Base-by-base conservation (phyloP, 92 coral and sea anemone species). In the Porites lobata region DNA sequence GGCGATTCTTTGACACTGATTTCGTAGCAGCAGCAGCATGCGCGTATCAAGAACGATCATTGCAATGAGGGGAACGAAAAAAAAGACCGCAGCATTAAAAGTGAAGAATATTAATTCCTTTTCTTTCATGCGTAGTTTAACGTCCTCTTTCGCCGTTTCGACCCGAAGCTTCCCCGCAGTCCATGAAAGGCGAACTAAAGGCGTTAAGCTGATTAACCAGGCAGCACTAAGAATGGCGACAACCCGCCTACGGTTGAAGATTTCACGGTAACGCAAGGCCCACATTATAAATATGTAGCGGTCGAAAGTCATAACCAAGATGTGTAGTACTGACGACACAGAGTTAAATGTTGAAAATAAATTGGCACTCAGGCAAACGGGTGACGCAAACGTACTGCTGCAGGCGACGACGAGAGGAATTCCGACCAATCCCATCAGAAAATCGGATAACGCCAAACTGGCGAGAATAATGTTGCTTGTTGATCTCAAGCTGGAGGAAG, bases 371-470 rank as follows among this genome's bases (percentile, higher is more conserved):
- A 43, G n/a, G 52, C 84, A 77, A 8, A 85, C n/a, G 15, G 69
- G 21, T 7, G 58, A 7, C 19, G 17, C 19, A 17, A 22, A 20
- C 9, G 50, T 58, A 14, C 84, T 24, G 38, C 58, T 77, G 47
- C 89, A 77, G 0, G 77, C 58, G 56, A 85, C 83, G 21, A 85
- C 57, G 18, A 85, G 83, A 13, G 89, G 89, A 50, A 85, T 68
- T 6, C 89, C 89, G 53, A 85, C 65, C 1, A 78, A 47, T 3
- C 89, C 89, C 67, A 85, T 65, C 0, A 85, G 77, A 7, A 85
- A 76, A 81, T 85, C 89, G 13, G 89, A 85, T 21, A 77, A 57
- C 13, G 89, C 89, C 47, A 85, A 69, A 65, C 89, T 85, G 21
- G 77, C 89, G 8, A 85, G 29, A 13, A 85, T 85, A 43, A 66